A percentile compares a stretch with the other conserved stretches of the same genome.
Conservation (phyloP, 1,140 invertebrate genomes). For the Stegodyphus dumicola region DNA sequence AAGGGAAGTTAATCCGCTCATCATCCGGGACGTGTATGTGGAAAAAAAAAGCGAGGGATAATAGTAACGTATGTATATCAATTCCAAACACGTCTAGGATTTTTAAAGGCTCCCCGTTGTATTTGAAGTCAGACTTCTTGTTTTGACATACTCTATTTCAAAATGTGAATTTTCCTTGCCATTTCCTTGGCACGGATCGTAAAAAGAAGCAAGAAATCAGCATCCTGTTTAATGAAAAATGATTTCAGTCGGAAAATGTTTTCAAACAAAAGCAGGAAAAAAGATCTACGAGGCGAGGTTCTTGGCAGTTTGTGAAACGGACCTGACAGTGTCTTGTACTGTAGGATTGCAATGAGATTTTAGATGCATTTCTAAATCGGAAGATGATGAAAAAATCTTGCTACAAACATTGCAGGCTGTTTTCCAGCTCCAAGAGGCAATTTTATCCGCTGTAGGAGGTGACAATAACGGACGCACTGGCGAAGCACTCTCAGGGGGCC, state of each 20-base stretch:
- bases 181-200: background rate
- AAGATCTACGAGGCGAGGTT: constrained; percentile 48
- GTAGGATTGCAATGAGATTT: constrained; percentile 64
- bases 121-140: constrained; percentile 20
- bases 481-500: constrained; percentile 46
- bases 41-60: constrained; percentile 27
- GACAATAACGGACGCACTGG: constrained; percentile 29
- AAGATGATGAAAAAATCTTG: constrained; percentile 67
- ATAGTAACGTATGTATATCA: constrained; percentile 15
- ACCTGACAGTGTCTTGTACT: constrained; percentile 52
- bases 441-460: constrained; percentile 33
- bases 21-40: constrained; percentile 11
- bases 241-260: constrained; percentile 15
- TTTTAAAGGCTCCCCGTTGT: constrained; percentile 32
- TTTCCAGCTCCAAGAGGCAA: constrained; percentile 65
- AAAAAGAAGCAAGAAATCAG: constrained; percentile 18
- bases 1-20: constrained; percentile 3
- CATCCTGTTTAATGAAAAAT: constrained; percentile 16
- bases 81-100: constrained; percentile 17
- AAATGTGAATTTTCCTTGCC: constrained; percentile 12
- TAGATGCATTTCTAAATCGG: constrained; percentile 68
- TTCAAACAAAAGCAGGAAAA: background rate
- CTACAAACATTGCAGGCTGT: constrained; percentile 69
- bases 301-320: constrained; percentile 36
- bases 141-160: constrained; percentile 26